Evolutionary conservation across 92 coral and sea anemone species (phyloP).

Genomic region (Zoanthus solanderi): DNA sequence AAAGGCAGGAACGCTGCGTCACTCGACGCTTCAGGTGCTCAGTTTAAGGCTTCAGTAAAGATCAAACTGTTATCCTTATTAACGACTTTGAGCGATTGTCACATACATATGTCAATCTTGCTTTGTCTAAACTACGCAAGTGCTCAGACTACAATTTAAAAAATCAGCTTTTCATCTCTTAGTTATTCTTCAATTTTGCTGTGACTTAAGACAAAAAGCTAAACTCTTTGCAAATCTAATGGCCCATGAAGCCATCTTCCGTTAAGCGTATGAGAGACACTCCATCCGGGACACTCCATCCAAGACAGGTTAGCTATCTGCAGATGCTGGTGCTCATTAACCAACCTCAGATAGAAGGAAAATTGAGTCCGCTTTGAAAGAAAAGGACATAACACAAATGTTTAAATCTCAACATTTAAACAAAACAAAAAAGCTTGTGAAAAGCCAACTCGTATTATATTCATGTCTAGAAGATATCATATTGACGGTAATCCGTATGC

Average conservation of each 20-base stretch:
- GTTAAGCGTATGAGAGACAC: not conserved
- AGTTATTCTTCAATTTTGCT: not conserved
- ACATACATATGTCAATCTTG: not conserved
- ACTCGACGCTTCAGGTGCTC: no score
- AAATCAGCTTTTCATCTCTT: not conserved
- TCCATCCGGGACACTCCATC: not conserved
- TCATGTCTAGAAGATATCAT: no score
- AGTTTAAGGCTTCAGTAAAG: no score
- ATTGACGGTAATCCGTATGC: no score
- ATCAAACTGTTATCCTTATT: no score
- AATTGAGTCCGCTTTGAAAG: not conserved
- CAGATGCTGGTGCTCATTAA: not conserved
- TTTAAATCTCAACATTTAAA: no score
- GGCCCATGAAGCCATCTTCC: not conserved
- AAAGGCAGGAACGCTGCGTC: no score
- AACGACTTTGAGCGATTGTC: not conserved
- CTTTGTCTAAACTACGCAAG: not conserved
- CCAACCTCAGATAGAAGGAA: not conserved
- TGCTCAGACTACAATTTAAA: not conserved
- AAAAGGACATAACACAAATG: no score
- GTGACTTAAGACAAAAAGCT: not conserved
- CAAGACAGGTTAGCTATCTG: not conserved
- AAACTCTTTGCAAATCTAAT: not conserved
- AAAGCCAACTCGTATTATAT: no score
- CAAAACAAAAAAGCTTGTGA: no score